phyloP scores from a whole-genome alignment of 2,113 vertebrate genomes.

The Haemorhous mexicanus region DNA sequence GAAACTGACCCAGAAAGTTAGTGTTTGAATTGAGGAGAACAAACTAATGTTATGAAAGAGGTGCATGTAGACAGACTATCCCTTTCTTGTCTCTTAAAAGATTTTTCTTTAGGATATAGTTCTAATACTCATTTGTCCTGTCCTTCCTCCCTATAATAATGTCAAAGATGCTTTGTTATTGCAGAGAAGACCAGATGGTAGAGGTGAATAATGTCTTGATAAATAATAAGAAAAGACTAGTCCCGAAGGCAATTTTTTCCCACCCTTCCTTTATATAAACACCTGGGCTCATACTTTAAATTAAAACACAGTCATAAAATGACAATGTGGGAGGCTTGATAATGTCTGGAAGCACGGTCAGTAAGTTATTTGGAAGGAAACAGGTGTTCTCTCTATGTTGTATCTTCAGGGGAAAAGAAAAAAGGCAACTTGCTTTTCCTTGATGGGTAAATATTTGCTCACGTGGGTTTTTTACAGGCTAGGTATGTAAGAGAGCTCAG shows the following conservation, averaged over 20 bases:
- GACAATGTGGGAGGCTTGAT: not conserved
- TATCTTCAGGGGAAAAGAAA: not conserved
- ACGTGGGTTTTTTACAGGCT: not conserved
- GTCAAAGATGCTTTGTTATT: not conserved
- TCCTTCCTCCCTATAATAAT: not conserved
- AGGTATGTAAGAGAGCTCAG: not conserved
- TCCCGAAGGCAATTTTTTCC: not conserved
- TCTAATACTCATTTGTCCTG: not conserved
- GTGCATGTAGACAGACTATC: not conserved
- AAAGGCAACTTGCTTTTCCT: not conserved
- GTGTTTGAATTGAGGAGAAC: not conserved
- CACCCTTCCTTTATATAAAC: not conserved
- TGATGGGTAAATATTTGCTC: not conserved
- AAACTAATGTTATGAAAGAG: not conserved
- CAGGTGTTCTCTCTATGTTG: not conserved
- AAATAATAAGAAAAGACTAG: not conserved
- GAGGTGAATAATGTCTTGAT: not conserved
- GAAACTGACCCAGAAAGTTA: not conserved
- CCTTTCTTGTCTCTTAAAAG: not conserved
- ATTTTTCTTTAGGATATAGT: not conserved
- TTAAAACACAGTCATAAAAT: not conserved
- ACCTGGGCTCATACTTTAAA: not conserved
- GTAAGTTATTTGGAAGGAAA: not conserved
- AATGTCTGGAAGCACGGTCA: not conserved
- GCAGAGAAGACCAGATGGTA: not conserved